Conservation (phyloP, 1,140 invertebrate species). For the Platyscapa corneri region DNA sequence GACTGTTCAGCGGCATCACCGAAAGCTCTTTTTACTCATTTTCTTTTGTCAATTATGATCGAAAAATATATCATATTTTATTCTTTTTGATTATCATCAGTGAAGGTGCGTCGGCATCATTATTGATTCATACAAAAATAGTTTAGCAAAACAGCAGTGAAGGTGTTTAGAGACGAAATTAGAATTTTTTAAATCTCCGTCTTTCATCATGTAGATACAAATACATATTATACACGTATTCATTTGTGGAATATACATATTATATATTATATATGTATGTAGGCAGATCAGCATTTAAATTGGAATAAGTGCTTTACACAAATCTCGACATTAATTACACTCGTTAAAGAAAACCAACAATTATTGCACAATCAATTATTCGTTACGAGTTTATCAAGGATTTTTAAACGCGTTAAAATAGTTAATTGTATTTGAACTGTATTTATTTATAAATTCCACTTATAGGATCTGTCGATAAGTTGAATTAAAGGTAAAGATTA, state of each 20-base stretch:
- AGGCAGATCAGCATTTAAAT: conserved; percentile 16
- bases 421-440: neutral
- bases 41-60: neutral
- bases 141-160: conserved; percentile 41
- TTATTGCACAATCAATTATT: too few species aligned
- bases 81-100: conserved; percentile 10
- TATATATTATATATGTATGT: neutral
- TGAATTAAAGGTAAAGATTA: neutral
- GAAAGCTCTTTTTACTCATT: conserved; percentile 8
- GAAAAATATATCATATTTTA: conserved; percentile 23
- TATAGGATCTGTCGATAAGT: too few species aligned
- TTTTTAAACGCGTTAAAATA: neutral
- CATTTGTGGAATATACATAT: neutral
- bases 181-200: conserved; percentile 32
- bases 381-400: too few species aligned
- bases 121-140: conserved; percentile 43
- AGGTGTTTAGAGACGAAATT: conserved; percentile 25
- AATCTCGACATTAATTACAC: neutral
- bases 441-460: too few species aligned
- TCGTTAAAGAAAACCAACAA: neutral
- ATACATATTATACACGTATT: conserved; percentile 34
- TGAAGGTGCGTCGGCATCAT: conserved; percentile 36
- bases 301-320: neutral
- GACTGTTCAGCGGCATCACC: conserved; percentile 2
- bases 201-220: conserved; percentile 15